Evolutionary conservation across 2,797 vertebrate species (phyloP).

Genomic region (Pristis pectinata): DNA sequence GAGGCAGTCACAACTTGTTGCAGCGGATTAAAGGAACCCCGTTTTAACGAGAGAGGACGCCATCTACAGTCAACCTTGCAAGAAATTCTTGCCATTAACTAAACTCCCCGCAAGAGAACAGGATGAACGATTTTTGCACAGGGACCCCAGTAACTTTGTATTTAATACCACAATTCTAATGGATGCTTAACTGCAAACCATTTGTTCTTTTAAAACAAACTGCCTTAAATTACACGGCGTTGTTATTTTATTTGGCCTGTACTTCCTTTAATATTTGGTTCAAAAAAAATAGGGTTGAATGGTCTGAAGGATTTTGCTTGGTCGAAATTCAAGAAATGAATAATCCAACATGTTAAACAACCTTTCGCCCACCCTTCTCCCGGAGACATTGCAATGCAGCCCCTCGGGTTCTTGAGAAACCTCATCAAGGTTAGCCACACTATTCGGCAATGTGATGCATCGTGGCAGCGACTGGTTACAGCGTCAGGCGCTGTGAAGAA

Average conservation of each 20-base stretch:
- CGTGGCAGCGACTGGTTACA: background rate
- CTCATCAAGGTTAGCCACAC: background rate
- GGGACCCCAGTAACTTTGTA: background rate
- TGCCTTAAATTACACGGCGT: background rate
- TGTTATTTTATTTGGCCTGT: too few relatives aligned
- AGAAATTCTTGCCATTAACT: background rate
- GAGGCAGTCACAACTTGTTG: background rate
- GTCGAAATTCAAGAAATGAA: background rate
- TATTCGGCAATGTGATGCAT: background rate
- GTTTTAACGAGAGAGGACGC: conserved; percentile 24
- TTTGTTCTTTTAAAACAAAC: background rate
- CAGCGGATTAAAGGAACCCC: background rate
- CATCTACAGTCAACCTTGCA: background rate
- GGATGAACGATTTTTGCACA: background rate
- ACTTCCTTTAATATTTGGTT: background rate
- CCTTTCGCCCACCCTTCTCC: background rate
- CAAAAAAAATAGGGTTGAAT: background rate
- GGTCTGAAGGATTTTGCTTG: background rate
- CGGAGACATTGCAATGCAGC: background rate
- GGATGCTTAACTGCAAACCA: background rate
- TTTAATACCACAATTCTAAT: background rate
- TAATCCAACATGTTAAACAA: background rate
- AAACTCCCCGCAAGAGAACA: background rate
- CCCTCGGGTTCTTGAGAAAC: background rate
- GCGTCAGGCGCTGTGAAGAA: background rate